Conservation (phyloP, 2,888 invertebrate genomes). For the Ennomos fuscantarius region DNA sequence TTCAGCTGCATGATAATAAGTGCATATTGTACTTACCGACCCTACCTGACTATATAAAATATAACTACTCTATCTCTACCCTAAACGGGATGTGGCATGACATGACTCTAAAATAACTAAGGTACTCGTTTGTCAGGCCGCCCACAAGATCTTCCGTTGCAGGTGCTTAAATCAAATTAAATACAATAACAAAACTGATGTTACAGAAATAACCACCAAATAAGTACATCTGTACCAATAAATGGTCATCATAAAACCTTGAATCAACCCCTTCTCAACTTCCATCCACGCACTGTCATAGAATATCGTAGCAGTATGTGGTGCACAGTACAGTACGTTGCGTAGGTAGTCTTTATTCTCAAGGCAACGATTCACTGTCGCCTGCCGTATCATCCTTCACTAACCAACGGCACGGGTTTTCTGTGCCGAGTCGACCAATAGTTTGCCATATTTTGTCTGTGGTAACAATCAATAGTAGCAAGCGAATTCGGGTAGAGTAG, state of each 20-base stretch:
- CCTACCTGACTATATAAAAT: too few species aligned
- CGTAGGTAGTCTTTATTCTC: constrained; percentile 11
- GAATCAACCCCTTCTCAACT: constrained; percentile 8
- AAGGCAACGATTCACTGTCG: constrained; percentile 19
- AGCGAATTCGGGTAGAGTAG: too few species aligned
- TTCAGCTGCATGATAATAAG: too few species aligned
- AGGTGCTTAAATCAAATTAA: not conserved
- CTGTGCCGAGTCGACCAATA: constrained; percentile 1
- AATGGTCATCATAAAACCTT: constrained; percentile 12
- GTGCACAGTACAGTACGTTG: not conserved
- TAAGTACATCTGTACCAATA: too few species aligned
- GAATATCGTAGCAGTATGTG: not conserved
- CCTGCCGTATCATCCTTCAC: constrained; percentile 13
- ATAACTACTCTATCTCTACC: too few species aligned
- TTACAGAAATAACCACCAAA: too few species aligned
- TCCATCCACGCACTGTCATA: constrained; percentile 3
- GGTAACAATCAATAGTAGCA: not conserved
- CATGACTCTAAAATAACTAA: too few species aligned
- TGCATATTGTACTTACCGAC: too few species aligned
- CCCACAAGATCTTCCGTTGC: not conserved
- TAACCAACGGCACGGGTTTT: not conserved
- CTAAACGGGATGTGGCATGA: too few species aligned
- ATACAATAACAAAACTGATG: not conserved
- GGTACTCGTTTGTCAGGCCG: too few species aligned
- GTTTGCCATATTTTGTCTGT: constrained; percentile 9